Evolutionary conservation across 1,140 invertebrate genomes (phyloP).

Genomic region (Calliphora vicina): DNA sequence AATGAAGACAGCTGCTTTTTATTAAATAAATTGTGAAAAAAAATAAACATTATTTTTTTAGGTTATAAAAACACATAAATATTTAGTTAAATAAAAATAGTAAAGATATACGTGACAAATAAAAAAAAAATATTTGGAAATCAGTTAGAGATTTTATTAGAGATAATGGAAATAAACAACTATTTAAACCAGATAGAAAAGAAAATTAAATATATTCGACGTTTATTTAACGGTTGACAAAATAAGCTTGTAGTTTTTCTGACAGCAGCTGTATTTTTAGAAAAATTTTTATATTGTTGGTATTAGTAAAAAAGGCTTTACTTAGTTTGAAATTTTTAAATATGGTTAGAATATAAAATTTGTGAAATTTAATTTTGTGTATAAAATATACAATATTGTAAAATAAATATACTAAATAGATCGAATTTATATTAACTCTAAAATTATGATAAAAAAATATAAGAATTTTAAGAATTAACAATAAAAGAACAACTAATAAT

Average conservation of each 20-base stretch:
- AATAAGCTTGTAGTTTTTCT: background rate
- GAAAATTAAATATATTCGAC: background rate
- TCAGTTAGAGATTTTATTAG: background rate
- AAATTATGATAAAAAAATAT: no score
- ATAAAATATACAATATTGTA: no score
- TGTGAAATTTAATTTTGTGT: no score
- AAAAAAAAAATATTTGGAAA: no score
- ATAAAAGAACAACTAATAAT: no score
- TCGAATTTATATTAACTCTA: no score
- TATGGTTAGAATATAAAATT: background rate
- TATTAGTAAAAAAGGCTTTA: background rate
- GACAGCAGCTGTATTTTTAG: background rate
- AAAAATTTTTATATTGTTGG: background rate
- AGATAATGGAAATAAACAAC: background rate
- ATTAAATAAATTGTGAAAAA: conserved; percentile 7
- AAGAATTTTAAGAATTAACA: no score
- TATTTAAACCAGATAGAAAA: background rate
- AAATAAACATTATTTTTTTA: background rate
- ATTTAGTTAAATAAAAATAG: background rate
- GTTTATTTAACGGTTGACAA: background rate
- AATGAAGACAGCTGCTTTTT: conserved; percentile 13
- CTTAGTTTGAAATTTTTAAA: background rate
- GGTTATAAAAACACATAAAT: background rate
- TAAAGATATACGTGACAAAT: background rate
- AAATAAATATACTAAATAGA: no score